These are phyloP conservation scores for Molorchus minor DNA, from an alignment of 2,888 invertebrate species.

Conservation along the genomic window DNA sequence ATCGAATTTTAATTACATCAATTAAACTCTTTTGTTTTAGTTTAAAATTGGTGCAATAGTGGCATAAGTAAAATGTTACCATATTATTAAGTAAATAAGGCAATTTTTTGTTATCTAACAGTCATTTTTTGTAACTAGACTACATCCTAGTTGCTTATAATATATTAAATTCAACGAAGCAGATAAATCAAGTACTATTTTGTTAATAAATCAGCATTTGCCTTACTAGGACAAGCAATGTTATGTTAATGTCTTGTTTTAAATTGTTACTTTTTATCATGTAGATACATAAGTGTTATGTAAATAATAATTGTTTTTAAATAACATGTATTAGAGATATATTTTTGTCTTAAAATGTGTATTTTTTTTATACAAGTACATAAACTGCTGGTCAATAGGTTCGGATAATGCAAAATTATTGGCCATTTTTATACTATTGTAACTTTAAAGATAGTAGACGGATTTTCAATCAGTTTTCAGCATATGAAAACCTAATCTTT, in stretches of 20 bases:
- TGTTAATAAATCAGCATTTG: not conserved
- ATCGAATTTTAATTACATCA: conserved; percentile 2
- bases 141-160: no score
- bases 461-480: not conserved
- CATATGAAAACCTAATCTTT: not conserved
- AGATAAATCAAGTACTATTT: no score
- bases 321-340: conserved; percentile 1
- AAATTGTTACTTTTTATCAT: not conserved
- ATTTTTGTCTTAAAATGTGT: not conserved
- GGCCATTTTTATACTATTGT: no score
- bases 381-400: not conserved
- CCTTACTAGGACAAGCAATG: not conserved
- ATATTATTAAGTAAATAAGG: no score
- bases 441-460: no score
- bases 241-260: not conserved
- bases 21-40: not conserved
- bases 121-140: no score
- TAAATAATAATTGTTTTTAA: conserved; percentile 8
- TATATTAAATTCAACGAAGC: no score
- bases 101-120: no score
- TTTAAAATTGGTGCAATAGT: no score
- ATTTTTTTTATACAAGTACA: not conserved
- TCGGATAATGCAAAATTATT: not conserved
- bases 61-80: no score
- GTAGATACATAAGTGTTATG: conserved; percentile 11